Evolutionary conservation across 92 coral and sea anemone genomes (phyloP).

Genomic region (Palythoa caribaeorum): DNA sequence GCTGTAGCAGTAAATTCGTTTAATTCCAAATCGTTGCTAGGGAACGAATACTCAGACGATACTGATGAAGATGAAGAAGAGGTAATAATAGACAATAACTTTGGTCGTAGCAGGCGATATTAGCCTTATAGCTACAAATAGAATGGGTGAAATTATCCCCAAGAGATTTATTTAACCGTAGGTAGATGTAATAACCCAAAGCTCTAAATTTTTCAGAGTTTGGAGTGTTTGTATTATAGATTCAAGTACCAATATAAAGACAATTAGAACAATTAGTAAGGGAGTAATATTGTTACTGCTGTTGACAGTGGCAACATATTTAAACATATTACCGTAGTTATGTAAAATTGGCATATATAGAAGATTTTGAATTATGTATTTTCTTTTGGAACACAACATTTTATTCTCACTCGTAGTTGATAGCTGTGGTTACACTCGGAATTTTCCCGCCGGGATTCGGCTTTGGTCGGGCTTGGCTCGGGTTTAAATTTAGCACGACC

Average conservation of each 20-base stretch:
- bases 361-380: not conserved
- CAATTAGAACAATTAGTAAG: not conserved
- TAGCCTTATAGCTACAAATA: not conserved
- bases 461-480: too few relatives aligned
- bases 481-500: too few relatives aligned
- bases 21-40: conserved; percentile 93
- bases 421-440: too few relatives aligned
- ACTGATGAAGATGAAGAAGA: conserved; percentile 98
- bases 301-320: not conserved
- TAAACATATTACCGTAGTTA: not conserved
- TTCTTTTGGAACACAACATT: too few relatives aligned
- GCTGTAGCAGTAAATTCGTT: conserved; percentile 88
- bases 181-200: not conserved
- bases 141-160: not conserved
- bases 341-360: not conserved
- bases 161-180: not conserved
- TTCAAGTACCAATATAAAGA: not conserved
- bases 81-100: conserved; percentile 72
- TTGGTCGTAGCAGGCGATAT: conserved; percentile 44
- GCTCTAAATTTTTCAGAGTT: not conserved
- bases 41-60: conserved; percentile 95
- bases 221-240: not conserved
- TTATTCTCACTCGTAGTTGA: too few relatives aligned
- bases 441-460: too few relatives aligned
- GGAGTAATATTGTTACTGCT: not conserved